A percentile compares a stretch with the other conserved stretches of the same genome.
phyloP scores from a whole-genome alignment of 2,113 vertebrate species.

The Notechis scutatus region DNA sequence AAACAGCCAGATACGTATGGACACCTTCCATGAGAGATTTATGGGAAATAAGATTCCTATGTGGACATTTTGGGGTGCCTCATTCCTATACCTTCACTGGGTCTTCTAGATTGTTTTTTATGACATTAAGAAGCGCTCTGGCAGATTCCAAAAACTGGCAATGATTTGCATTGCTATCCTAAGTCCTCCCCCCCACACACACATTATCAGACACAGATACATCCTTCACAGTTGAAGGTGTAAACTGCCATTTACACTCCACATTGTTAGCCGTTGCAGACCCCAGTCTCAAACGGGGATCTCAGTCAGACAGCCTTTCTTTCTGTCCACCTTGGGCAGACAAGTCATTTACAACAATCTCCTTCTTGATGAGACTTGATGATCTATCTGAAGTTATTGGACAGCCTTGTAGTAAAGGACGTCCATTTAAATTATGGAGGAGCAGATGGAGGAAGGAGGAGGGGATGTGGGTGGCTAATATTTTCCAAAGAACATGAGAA shows the following conservation, averaged over 20 bases:
- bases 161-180: neutral
- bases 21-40: neutral
- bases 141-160: neutral
- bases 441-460: neutral
- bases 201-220: neutral
- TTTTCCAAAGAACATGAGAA: constrained; percentile 3
- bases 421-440: constrained; percentile 52
- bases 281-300: neutral
- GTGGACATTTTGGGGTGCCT: neutral
- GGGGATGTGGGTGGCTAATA: neutral
- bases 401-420: constrained; percentile 40
- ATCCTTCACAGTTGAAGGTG: neutral
- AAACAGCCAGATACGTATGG: neutral
- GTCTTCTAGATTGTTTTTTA: neutral
- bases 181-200: no score
- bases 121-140: neutral
- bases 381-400: constrained; percentile 46
- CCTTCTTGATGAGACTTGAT: constrained; percentile 44
- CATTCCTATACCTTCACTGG: neutral
- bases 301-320: neutral
- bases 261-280: neutral
- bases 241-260: neutral
- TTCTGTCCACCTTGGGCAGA: neutral
- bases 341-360: constrained; percentile 38
- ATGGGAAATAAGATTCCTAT: neutral